A percentile compares a stretch with the other conserved stretches of the same genome.
Evolutionary conservation across 2,797 vertebrate species (phyloP).

Genomic region (Lacerta agilis): DNA sequence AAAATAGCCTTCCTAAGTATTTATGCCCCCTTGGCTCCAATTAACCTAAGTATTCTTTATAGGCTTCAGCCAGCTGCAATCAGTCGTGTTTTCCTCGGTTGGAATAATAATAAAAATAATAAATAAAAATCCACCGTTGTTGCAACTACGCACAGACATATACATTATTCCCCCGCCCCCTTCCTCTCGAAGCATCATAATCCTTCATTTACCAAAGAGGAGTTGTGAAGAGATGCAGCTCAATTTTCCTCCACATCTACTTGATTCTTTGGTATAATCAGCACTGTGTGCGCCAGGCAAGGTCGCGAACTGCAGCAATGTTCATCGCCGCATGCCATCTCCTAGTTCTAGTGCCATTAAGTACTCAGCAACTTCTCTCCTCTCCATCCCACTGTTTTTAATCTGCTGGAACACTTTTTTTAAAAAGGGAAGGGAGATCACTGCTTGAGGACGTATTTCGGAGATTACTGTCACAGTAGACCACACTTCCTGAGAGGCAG

Average conservation of each 20-base stretch:
- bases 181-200: conserved; percentile 63
- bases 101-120: conserved; percentile 13
- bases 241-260: conserved; percentile 57
- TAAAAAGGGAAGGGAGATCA: conserved; percentile 31
- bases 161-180: conserved; percentile 26
- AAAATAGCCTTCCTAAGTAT: conserved; percentile 62
- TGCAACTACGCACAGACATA: conserved; percentile 51
- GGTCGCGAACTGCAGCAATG: conserved; percentile 46
- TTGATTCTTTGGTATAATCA: conserved; percentile 53
- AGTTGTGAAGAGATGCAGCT: conserved; percentile 47
- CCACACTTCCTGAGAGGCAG: conserved; percentile 42
- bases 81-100: conserved; percentile 66
- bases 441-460: not conserved
- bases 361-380: conserved; percentile 53
- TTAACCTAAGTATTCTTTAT: conserved; percentile 64
- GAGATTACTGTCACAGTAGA: not conserved
- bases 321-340: conserved; percentile 50
- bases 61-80: conserved; percentile 65
- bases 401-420: conserved; percentile 59
- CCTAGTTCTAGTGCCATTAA: conserved; percentile 56
- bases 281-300: conserved; percentile 37
- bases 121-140: conserved; percentile 60
- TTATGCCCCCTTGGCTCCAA: conserved; percentile 62
- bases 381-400: conserved; percentile 68
- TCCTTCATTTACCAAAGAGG: conserved; percentile 67